These are phyloP conservation scores for Brachyopa scutellaris DNA, from an alignment of 2,888 invertebrate species.

Conservation along the genomic window DNA sequence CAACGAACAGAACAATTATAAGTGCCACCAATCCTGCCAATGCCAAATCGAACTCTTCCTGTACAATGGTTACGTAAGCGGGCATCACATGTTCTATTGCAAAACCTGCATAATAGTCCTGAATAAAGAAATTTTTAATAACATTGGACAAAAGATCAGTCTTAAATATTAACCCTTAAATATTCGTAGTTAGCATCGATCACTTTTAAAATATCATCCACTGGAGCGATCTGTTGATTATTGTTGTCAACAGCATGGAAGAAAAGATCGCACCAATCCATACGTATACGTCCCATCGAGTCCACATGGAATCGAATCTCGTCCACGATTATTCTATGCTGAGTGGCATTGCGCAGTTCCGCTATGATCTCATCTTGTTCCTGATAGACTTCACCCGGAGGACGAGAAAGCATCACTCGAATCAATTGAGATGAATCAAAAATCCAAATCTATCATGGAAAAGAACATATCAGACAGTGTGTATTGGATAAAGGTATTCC, in stretches of 20 bases:
- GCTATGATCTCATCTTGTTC: constrained; percentile 88
- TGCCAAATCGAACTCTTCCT: constrained; percentile 92
- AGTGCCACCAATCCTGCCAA: constrained; percentile 92
- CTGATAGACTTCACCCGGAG: constrained; percentile 88
- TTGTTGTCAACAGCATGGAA: constrained; percentile 90
- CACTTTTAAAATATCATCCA: constrained; percentile 89
- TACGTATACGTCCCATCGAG: constrained; percentile 82
- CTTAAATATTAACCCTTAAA: constrained; percentile 84
- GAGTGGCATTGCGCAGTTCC: constrained; percentile 89
- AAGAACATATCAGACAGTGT: not conserved
- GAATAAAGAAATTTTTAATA: constrained; percentile 75
- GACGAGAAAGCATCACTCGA: constrained; percentile 91
- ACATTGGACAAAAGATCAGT: no score
- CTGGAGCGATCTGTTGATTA: constrained; percentile 89
- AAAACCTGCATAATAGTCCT: constrained; percentile 86
- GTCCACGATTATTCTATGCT: constrained; percentile 90
- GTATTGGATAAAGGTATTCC: not conserved
- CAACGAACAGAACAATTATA: constrained; percentile 92
- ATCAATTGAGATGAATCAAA: constrained; percentile 92
- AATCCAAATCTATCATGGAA: constrained; percentile 90
- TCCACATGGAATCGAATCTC: constrained; percentile 89
- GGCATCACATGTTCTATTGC: constrained; percentile 89
- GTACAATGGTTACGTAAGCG: constrained; percentile 85
- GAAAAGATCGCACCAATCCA: constrained; percentile 91
- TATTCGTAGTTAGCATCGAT: constrained; percentile 94